Conservation (phyloP, 2,797 vertebrate genomes). For the Crocidura indochinensis region DNA sequence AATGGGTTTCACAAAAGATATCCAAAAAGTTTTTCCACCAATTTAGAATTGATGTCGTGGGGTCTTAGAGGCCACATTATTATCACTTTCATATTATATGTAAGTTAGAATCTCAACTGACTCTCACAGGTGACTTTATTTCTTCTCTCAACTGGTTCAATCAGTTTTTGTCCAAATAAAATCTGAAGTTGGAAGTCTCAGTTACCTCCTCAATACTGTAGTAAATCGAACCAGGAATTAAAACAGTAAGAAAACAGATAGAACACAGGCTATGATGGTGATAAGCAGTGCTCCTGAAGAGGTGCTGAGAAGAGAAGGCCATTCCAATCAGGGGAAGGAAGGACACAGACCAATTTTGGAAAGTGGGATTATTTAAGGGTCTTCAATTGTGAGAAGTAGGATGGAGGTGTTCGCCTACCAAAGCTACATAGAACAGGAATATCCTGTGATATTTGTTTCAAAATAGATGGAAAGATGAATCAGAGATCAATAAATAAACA, state of each 20-base stretch:
- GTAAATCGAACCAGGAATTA: background rate
- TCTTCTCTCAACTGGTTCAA: constrained; percentile 33
- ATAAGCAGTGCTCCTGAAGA: constrained; percentile 4
- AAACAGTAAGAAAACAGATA: background rate
- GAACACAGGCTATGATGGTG: background rate
- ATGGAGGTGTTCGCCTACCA: background rate
- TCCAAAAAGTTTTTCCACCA: constrained; percentile 26
- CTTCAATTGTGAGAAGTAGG: background rate
- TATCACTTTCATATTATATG: constrained; percentile 13
- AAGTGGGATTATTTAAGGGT: constrained; percentile 29
- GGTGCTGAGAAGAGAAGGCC: background rate
- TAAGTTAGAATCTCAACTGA: constrained; percentile 8
- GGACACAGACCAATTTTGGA: background rate
- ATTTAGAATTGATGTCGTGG: background rate
- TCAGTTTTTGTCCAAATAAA: background rate
- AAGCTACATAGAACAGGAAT: background rate
- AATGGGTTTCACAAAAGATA: constrained; percentile 45
- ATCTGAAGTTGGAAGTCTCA: constrained; percentile 33
- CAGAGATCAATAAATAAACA: background rate
- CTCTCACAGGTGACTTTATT: constrained; percentile 44
- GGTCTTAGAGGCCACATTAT: constrained; percentile 42
- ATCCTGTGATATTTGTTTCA: constrained; percentile 47
- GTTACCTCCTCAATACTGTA: background rate
- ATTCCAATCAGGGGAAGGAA: background rate
- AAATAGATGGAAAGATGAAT: constrained; percentile 52